Evolutionary conservation across 2,888 invertebrate species (phyloP).

Genomic region (Gari tellinella): DNA sequence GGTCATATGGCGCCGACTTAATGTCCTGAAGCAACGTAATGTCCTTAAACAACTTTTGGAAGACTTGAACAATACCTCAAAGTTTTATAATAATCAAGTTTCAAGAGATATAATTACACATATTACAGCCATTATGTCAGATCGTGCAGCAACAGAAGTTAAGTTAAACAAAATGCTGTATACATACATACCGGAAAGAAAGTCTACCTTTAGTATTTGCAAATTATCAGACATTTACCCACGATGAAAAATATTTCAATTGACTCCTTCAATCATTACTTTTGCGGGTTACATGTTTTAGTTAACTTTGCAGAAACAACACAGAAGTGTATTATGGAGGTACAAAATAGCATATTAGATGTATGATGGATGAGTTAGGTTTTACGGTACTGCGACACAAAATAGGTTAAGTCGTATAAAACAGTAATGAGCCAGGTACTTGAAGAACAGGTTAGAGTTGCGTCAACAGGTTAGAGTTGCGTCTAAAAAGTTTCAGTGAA

Average conservation of each 20-base stretch:
- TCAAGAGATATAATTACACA: slow-evolving; percentile 24
- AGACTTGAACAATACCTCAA: slow-evolving; percentile 25
- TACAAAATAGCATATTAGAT: slow-evolving; percentile 24
- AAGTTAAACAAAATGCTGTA: slow-evolving; percentile 35
- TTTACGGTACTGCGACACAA: slow-evolving; percentile 13
- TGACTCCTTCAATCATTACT: slow-evolving; percentile 20
- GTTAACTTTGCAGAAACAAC: slow-evolving; percentile 43
- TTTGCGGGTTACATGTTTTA: slow-evolving; percentile 51
- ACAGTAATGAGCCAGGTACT: slow-evolving; percentile 28
- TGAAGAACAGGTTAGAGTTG: no score
- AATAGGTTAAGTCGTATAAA: slow-evolving; percentile 28
- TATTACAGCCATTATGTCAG: slow-evolving; percentile 38
- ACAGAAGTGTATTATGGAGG: slow-evolving; percentile 19
- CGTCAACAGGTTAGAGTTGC: slow-evolving; percentile 34
- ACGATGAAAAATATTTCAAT: slow-evolving; percentile 21
- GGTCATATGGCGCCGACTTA: no score
- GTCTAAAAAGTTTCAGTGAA: slow-evolving; percentile 42
- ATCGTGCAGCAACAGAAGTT: slow-evolving; percentile 31
- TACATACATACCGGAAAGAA: slow-evolving; percentile 34
- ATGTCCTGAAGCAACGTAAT: no score
- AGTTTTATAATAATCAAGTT: slow-evolving; percentile 8
- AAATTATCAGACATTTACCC: slow-evolving; percentile 15
- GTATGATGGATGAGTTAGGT: no score
- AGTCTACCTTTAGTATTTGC: slow-evolving; percentile 24
- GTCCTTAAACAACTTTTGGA: slow-evolving; percentile 39